Evolutionary conservation across 2,113 vertebrate genomes (phyloP), one percentile per base, ranked within the genome.

Genomic region (Azemiops feae): DNA sequence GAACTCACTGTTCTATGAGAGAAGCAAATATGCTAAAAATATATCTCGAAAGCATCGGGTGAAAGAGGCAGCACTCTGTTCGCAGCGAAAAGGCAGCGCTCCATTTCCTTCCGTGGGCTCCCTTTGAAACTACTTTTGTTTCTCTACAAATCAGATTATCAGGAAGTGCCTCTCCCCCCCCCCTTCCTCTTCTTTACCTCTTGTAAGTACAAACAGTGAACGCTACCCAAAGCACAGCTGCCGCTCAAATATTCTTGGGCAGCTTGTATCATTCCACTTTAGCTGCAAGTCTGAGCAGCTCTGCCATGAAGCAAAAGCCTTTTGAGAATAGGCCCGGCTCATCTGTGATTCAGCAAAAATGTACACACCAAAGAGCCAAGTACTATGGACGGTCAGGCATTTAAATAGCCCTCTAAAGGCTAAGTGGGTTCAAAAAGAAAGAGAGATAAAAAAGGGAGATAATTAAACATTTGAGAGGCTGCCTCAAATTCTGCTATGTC

Each of bases 81-180:
- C 95, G 93, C 92, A 96, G 92, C 97, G 95, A 96, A 96, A 39
- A 97, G 96, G 95, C 96, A 94, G 94, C 7, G 94, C 95, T 97
- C 94, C 94, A 57, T 89, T 98, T 98, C 98, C 98, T 98, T 98
- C 97, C 95, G 94, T 93, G 95, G 25, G 74, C 57, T 95, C 94
- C 95, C 97, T 97, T 97, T 96, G 97, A 93, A 96, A 96, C 94
- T 96, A 97, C 97, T 97, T 97, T 96, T 97, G 95, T 97, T 97
- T 97, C 97, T 98, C 95, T 96, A 96, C 94, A 97, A 93, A 95
- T 93, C 88, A 53, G 94, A 95, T 95, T 95, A 96, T 96, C 97
- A 98, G 95, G 97, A 97, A 97, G 96, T 97, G 96, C 95, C 97
- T 58, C 69, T 50, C 43, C 54, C 64, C 39, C 74, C 92, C 64